Conservation (phyloP, 2,797 vertebrate species). For the Gadopsis marmoratus region DNA sequence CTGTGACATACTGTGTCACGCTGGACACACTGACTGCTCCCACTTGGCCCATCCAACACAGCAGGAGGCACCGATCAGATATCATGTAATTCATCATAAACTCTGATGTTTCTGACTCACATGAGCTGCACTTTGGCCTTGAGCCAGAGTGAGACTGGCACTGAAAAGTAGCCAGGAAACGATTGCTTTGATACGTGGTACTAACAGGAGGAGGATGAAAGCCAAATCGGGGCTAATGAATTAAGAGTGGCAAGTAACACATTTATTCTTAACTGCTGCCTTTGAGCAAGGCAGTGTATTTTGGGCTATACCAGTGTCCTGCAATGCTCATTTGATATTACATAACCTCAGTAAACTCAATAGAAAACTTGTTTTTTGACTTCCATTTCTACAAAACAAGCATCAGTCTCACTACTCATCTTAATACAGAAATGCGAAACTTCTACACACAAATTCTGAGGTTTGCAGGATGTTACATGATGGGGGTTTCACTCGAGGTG, state of each 20-base stretch:
- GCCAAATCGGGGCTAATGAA: constrained; percentile 63
- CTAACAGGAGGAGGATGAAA: constrained; percentile 68
- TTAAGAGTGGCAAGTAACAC: constrained; percentile 71
- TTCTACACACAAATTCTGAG: background rate
- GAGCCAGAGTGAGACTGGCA: constrained; percentile 57
- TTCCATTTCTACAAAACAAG: constrained; percentile 32
- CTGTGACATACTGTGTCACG: constrained; percentile 58
- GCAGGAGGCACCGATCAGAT: constrained; percentile 61
- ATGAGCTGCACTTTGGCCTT: constrained; percentile 56
- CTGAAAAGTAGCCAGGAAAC: constrained; percentile 66
- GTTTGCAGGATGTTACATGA: constrained; percentile 66
- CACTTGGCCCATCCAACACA: constrained; percentile 54
- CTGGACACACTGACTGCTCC: constrained; percentile 59
- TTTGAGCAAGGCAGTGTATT: constrained; percentile 72
- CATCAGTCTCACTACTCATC: background rate
- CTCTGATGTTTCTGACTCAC: constrained; percentile 66
- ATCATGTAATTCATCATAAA: constrained; percentile 58
- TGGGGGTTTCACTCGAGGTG: constrained; percentile 46
- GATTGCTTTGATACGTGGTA: constrained; percentile 59
- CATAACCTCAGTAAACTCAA: constrained; percentile 30
- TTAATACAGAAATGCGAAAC: constrained; percentile 46
- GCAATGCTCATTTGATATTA: constrained; percentile 39
- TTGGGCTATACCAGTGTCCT: constrained; percentile 35
- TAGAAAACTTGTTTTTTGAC: constrained; percentile 21
- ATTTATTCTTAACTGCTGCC: constrained; percentile 70